Evolutionary conservation across 64 coral and sea anemone genomes (phyloP).

Genomic region (Pocillopora damicornis): DNA sequence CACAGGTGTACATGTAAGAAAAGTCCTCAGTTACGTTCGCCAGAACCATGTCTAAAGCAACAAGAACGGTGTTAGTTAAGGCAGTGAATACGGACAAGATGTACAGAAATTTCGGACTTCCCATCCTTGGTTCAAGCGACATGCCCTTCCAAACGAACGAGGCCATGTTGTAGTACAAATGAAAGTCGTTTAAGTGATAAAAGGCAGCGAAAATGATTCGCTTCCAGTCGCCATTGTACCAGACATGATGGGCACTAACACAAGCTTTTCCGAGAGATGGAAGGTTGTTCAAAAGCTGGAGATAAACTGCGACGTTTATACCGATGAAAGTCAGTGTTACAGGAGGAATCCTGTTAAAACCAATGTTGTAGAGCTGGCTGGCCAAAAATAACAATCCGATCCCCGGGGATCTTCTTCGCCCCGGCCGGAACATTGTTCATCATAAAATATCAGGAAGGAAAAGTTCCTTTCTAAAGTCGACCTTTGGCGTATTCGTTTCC

Average conservation of each 20-base stretch:
- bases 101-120: slow-evolving; percentile 71
- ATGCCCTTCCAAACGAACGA: slow-evolving; percentile 99
- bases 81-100: slow-evolving; percentile 75
- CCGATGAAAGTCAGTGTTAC: slow-evolving; percentile 85
- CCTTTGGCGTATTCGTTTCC: background rate
- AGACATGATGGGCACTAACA: slow-evolving; percentile 86
- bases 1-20: slow-evolving; percentile 86
- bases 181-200: slow-evolving; percentile 91
- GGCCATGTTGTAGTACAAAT: slow-evolving; percentile 98
- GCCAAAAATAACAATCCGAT: slow-evolving; percentile 75
- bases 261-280: slow-evolving; percentile 85
- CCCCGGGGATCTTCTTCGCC: slow-evolving; percentile 65
- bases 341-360: slow-evolving; percentile 84
- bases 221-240: slow-evolving; percentile 91
- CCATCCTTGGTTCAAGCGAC: slow-evolving; percentile 68
- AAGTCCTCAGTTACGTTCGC: slow-evolving; percentile 63
- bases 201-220: slow-evolving; percentile 80
- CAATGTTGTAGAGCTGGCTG: slow-evolving; percentile 83
- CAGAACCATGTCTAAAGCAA: slow-evolving; percentile 75
- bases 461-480: background rate
- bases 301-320: slow-evolving; percentile 84
- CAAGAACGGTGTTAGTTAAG: slow-evolving; percentile 68
- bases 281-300: slow-evolving; percentile 57
- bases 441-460: background rate
- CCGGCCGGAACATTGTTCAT: slow-evolving; percentile 55